These are phyloP conservation scores for Leptopilina myrica DNA, from an alignment of 2,888 invertebrate species.

Conservation along the genomic window DNA sequence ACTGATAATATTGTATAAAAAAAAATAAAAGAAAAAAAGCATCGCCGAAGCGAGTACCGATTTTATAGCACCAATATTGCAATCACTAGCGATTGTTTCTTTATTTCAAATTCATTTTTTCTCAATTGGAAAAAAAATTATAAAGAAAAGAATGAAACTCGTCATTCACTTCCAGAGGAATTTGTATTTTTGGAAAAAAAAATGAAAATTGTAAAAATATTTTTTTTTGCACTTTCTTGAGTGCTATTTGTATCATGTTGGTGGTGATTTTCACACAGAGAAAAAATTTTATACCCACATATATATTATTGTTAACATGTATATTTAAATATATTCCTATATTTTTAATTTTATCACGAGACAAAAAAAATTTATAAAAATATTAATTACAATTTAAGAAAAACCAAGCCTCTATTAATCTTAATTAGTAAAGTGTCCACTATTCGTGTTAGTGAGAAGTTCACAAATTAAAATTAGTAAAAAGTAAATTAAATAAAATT, in stretches of 20 bases:
- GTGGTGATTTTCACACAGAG: neutral
- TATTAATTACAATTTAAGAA: too few relatives aligned
- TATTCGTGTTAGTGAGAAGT: too few relatives aligned
- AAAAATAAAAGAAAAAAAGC: slow-evolving; percentile 6
- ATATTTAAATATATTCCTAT: too few relatives aligned
- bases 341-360: too few relatives aligned
- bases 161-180: neutral
- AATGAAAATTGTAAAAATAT: slow-evolving; percentile 10
- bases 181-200: neutral
- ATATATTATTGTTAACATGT: neutral
- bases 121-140: slow-evolving; percentile 3
- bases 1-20: slow-evolving; percentile 4
- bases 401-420: too few relatives aligned
- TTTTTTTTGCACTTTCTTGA: neutral
- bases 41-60: slow-evolving; percentile 36
- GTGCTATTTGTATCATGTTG: slow-evolving; percentile 2
- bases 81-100: neutral
- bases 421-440: too few relatives aligned
- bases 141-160: neutral
- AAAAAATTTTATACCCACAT: neutral
- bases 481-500: too few relatives aligned
- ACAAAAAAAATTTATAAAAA: too few relatives aligned
- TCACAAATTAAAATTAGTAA: too few relatives aligned
- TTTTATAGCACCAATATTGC: slow-evolving; percentile 6
- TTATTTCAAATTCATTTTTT: neutral